Base-by-base conservation (phyloP, 2,113 vertebrate species). In the Ptyas mucosa region DNA sequence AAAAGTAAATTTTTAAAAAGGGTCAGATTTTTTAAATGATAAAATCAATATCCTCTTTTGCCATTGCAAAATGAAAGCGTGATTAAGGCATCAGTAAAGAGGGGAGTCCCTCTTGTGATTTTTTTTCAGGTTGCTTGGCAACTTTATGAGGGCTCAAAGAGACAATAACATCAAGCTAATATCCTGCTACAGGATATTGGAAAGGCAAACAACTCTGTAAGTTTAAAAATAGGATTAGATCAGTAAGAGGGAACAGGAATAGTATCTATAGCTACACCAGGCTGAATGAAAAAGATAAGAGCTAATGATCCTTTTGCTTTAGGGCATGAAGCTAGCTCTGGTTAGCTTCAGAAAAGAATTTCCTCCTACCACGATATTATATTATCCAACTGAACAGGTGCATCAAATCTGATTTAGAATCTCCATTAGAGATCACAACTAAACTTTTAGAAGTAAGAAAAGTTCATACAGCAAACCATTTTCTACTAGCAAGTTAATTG, bases 101-200 rank as follows among this genome's bases (percentile, higher is more conserved):
- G 51, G 90, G 0, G 23, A 88, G 61, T 24, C 7, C 53, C 88
- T 93, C 91, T 85, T n/a, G 51, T 21, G 23, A 21, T 92, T n/a
- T 92, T 94, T 85, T 90, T 93, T 94, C 88, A 85, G 85, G 81
- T 90, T 88, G 91, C 86, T 87, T 91, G 52, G 52, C 57, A 93
- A 94, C 15, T 23, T 10, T 93, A 92, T 58, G 53, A 81, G 43
- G 57, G 49, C 46, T 91, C 89, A 90, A 90, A 93, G 85, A 61
- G 57, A 88, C 91, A 91, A 61, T 92, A 90, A 90, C 81, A 53
- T 88, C 91, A 87, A 92, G 46, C 58, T 93, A 90, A 90, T 89
- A 94, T 91, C 89, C 90, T 95, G 85, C 89, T 93, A 12, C 57
- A 89, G 90, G 87, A 85, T 90, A 93, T 89, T 93, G 55, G 81